A percentile compares a stretch with the other conserved stretches of the same genome.
Conservation (phyloP, 2,888 invertebrate genomes). For the Aspidiotus destructor region DNA sequence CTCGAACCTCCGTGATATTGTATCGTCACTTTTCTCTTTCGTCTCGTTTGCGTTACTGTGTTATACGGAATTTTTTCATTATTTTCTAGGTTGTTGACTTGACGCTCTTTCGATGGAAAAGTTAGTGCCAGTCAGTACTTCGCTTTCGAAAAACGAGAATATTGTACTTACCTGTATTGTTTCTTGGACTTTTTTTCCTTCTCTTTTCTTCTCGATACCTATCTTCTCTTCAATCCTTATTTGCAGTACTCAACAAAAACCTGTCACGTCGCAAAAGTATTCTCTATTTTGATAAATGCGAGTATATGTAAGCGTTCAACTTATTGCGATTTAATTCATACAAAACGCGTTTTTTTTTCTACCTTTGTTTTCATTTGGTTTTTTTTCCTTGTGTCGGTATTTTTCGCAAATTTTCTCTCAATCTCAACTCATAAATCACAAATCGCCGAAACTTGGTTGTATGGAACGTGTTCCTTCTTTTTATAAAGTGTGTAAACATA, state of each 20-base stretch:
- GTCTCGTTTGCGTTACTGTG: slow-evolving; percentile 1
- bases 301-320: too few relatives aligned
- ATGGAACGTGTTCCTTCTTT: slow-evolving; percentile 31
- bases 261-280: slow-evolving; percentile 20
- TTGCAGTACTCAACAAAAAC: slow-evolving; percentile 17
- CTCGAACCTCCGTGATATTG: too few relatives aligned
- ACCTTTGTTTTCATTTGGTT: slow-evolving; percentile 23
- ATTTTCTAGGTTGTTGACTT: slow-evolving; percentile 11
- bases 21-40: too few relatives aligned
- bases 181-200: too few relatives aligned
- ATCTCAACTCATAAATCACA: background rate
- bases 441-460: slow-evolving; percentile 12
- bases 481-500: slow-evolving; percentile 28
- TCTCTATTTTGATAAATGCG: background rate
- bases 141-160: slow-evolving; percentile 4
- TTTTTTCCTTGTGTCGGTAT: slow-evolving; percentile 4
- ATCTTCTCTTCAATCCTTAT: slow-evolving; percentile 24
- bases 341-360: slow-evolving; percentile 11
- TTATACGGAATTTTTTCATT: slow-evolving; percentile 23
- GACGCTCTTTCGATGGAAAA: slow-evolving; percentile 26
- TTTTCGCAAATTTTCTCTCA: slow-evolving; percentile 3
- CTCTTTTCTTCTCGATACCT: slow-evolving; percentile 8
- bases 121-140: slow-evolving; percentile 33
- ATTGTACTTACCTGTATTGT: too few relatives aligned
- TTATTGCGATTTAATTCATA: too few relatives aligned